Evolutionary conservation across 2,888 invertebrate species (phyloP).

Genomic region (Idaea aversata): DNA sequence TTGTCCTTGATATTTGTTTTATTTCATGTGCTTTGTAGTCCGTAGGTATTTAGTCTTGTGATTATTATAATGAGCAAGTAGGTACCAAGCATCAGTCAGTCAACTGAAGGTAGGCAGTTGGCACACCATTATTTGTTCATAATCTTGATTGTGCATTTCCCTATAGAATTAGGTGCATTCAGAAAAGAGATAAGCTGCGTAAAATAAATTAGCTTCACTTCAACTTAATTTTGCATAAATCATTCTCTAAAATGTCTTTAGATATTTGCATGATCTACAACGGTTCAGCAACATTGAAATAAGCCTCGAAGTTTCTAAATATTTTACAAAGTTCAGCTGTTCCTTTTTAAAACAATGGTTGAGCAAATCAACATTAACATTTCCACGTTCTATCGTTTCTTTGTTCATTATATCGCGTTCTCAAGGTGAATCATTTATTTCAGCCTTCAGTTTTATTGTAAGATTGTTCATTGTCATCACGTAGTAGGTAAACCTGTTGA

Average conservation of each 20-base stretch:
- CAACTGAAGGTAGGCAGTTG: background rate
- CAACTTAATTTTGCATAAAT: background rate
- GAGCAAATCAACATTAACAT: background rate
- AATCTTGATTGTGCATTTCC: background rate
- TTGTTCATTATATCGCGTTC: background rate
- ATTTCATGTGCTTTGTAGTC: background rate
- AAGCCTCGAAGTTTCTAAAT: background rate
- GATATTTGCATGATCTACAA: background rate
- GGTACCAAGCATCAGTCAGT: background rate
- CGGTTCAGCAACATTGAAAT: background rate
- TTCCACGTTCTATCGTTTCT: background rate
- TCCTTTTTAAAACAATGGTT: background rate
- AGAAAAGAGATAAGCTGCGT: background rate
- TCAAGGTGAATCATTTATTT: background rate
- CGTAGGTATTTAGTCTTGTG: background rate
- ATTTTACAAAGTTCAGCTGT: background rate
- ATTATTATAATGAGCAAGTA: background rate
- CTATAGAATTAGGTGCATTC: background rate
- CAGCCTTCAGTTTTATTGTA: background rate
- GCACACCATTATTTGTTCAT: background rate
- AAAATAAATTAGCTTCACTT: background rate
- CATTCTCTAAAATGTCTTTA: background rate
- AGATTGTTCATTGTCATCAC: constrained; percentile 17
- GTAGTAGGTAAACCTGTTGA: constrained; percentile 24
- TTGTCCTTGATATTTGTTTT: background rate